phyloP scores from a whole-genome alignment of 2,888 invertebrate species.

The Drosophila borborema region DNA sequence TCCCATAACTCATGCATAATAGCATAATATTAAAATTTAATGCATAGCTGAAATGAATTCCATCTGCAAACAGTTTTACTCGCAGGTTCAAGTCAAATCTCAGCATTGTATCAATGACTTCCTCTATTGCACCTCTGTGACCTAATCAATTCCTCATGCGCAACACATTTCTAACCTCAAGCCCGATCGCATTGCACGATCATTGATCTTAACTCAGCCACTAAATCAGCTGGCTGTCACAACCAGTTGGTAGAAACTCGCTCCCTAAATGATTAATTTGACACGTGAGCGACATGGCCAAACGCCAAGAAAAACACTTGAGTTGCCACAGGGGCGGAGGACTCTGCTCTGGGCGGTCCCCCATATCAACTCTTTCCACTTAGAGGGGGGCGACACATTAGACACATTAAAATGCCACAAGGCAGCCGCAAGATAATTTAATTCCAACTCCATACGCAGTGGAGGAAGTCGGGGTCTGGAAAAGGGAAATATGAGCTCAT shows the following conservation, averaged over 20 bases:
- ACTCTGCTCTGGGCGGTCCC: slow-evolving; percentile 64
- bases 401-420: slow-evolving; percentile 78
- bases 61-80: slow-evolving; percentile 29
- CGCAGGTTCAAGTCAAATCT: slow-evolving; percentile 8
- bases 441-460: slow-evolving; percentile 46
- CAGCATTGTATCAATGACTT: slow-evolving; percentile 10
- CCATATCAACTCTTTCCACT: slow-evolving; percentile 66
- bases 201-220: slow-evolving; percentile 57
- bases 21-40: slow-evolving; percentile 11
- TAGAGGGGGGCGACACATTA: slow-evolving; percentile 66
- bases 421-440: slow-evolving; percentile 66
- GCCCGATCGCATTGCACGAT: slow-evolving; percentile 39
- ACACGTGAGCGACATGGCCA: slow-evolving; percentile 74
- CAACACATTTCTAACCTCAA: slow-evolving; percentile 7
- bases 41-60: slow-evolving; percentile 31
- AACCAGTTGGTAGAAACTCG: slow-evolving; percentile 20
- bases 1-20: slow-evolving; percentile 21
- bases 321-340: slow-evolving; percentile 17
- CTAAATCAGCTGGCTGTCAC: slow-evolving; percentile 73
- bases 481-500: slow-evolving; percentile 65
- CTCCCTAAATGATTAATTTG: slow-evolving; percentile 72
- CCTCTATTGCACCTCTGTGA: slow-evolving; percentile 15
- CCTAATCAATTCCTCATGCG: slow-evolving; percentile 51
- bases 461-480: slow-evolving; percentile 47
- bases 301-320: slow-evolving; percentile 56